Evolutionary conservation across 2,797 vertebrate species (phyloP).

Genomic region (Rhyacichthys aspro): DNA sequence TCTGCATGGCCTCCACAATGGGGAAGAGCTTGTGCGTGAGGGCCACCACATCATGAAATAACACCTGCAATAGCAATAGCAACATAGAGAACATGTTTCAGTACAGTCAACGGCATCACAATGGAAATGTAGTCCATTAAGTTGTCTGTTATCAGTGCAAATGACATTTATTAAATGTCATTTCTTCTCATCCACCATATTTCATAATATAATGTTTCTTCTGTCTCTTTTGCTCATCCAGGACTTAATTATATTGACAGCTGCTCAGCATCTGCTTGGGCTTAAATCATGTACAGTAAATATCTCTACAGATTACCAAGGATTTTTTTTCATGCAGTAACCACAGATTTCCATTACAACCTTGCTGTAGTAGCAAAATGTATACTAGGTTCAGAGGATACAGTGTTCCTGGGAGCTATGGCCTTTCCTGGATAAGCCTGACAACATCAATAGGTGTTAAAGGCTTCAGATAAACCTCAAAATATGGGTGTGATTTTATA

Average conservation of each 20-base stretch:
- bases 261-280: constrained; percentile 26
- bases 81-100: background rate
- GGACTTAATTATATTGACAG: constrained; percentile 30
- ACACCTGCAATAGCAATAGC: constrained; percentile 76
- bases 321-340: constrained; percentile 42
- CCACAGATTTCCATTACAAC: constrained; percentile 45
- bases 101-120: too few relatives aligned
- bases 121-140: too few relatives aligned
- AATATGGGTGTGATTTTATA: constrained; percentile 24
- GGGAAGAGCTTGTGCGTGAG: constrained; percentile 92
- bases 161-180: background rate
- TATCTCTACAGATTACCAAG: constrained; percentile 48
- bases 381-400: constrained; percentile 17
- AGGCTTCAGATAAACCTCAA: constrained; percentile 19
- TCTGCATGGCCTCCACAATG: constrained; percentile 94
- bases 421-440: constrained; percentile 19
- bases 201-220: background rate
- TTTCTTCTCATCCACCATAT: too few relatives aligned
- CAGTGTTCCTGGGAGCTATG: background rate
- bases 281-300: constrained; percentile 41
- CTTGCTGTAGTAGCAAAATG: constrained; percentile 23
- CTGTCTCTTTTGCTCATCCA: constrained; percentile 7
- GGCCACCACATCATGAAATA: constrained; percentile 88
- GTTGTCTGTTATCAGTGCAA: too few relatives aligned
- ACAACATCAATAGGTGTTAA: constrained; percentile 14